Percentiles rank a stretch among this genome's conserved stretches.
These are phyloP conservation scores for Heliconius melpomene DNA, from an alignment of 1,140 invertebrate species.

Conservation along the genomic window DNA sequence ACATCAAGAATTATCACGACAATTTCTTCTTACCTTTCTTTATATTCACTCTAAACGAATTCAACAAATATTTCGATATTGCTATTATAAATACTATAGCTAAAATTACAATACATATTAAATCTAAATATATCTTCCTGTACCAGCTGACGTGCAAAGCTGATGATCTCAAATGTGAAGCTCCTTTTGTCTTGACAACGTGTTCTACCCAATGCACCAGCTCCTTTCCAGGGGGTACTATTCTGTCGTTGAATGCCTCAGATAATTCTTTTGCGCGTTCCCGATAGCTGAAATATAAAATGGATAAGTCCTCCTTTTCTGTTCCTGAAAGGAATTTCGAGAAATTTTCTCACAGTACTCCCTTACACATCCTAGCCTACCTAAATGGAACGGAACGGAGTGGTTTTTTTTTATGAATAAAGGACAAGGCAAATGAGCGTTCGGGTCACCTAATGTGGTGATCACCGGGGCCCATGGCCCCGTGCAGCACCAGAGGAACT, in stretches of 20 bases:
- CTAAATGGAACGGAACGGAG: no score
- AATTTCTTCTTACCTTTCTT: conserved; percentile 4
- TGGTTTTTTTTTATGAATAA: no score
- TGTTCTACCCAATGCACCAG: conserved; percentile 57
- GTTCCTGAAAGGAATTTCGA: no score
- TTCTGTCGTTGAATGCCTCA: conserved; percentile 48
- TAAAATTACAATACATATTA: conserved; percentile 38
- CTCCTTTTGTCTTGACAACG: conserved; percentile 54
- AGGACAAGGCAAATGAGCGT: no score
- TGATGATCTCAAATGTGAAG: conserved; percentile 51
- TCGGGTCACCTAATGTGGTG: no score
- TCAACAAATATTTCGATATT: background rate
- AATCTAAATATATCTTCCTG: conserved; percentile 55
- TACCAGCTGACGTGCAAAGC: conserved; percentile 49
- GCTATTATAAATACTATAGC: conserved; percentile 20
- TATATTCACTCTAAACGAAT: background rate
- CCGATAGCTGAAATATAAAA: conserved; percentile 44
- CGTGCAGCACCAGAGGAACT: no score
- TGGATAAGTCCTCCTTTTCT: no score
- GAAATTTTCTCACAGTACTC: no score
- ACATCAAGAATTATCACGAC: conserved; percentile 2
- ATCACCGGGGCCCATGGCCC: no score
- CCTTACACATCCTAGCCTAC: no score
- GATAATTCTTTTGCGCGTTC: conserved; percentile 42
- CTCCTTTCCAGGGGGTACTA: conserved; percentile 45